Conservation (phyloP, 1,140 invertebrate species). For the Teleopsis dalmanni region DNA sequence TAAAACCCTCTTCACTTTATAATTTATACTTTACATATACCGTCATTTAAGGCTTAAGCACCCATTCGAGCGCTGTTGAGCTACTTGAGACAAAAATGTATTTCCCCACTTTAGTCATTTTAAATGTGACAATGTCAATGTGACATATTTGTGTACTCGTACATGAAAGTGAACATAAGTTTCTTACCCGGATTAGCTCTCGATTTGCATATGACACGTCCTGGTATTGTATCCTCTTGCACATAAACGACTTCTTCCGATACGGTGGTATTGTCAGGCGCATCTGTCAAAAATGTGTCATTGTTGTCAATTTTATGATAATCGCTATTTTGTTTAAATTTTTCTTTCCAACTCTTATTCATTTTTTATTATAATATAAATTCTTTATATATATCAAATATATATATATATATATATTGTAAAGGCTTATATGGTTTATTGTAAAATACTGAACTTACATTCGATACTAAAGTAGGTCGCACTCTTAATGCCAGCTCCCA, state of each 20-base stretch:
- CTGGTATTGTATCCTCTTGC: conserved; percentile 65
- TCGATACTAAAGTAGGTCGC: conserved; percentile 78
- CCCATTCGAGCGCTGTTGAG: not conserved
- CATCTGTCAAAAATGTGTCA: conserved; percentile 54
- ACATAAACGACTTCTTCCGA: conserved; percentile 64
- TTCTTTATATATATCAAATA: not conserved
- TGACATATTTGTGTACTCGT: too few species aligned
- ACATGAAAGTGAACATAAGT: too few species aligned
- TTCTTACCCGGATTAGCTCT: conserved; percentile 59
- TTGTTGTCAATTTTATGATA: not conserved
- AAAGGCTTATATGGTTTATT: not conserved
- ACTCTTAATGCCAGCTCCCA: conserved; percentile 66
- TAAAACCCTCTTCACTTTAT: too few species aligned
- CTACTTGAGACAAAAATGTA: conserved; percentile 5
- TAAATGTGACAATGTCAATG: too few species aligned
- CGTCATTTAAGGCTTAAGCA: too few species aligned
- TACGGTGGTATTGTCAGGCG: conserved; percentile 76
- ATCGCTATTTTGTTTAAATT: not conserved
- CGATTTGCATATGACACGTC: conserved; percentile 67
- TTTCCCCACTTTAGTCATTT: too few species aligned
- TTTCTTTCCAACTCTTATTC: not conserved
- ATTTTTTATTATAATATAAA: not conserved
- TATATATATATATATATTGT: conserved; percentile 3
- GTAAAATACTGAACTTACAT: conserved; percentile 56
- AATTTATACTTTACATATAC: too few species aligned